Conservation (phyloP, 1,140 invertebrate species). For the Euura saliciscinereae region DNA sequence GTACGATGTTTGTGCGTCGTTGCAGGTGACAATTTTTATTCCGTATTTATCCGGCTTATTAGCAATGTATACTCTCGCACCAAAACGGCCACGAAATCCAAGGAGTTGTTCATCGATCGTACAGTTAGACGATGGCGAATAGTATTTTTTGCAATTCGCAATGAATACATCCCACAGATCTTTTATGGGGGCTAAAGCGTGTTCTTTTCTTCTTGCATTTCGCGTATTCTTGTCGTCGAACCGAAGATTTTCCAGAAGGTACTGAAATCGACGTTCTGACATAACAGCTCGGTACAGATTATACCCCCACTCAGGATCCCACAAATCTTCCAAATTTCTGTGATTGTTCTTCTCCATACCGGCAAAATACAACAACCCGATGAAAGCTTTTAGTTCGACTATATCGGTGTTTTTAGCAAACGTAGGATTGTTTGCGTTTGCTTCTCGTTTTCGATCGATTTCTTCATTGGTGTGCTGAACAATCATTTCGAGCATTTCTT, state of each 20-base stretch:
- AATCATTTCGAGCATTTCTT: conserved; percentile 56
- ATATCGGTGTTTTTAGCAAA: conserved; percentile 8
- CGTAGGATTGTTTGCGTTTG: not conserved
- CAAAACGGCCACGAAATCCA: conserved; percentile 49
- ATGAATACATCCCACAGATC: conserved; percentile 46
- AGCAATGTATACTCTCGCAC: conserved; percentile 52
- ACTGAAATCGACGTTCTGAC: conserved; percentile 14
- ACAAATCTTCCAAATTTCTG: conserved; percentile 4
- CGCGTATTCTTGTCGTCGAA: conserved; percentile 38
- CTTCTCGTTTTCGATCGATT: conserved; percentile 27
- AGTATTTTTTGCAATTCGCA: conserved; percentile 42
- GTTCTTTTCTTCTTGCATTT: conserved; percentile 32
- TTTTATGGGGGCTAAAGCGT: conserved; percentile 45
- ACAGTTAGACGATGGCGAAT: conserved; percentile 33
- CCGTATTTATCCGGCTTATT: conserved; percentile 44
- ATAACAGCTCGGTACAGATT: not conserved
- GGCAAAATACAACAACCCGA: conserved; percentile 21
- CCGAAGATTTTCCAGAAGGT: conserved; percentile 17
- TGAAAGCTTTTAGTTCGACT: conserved; percentile 21
- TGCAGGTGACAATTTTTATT: conserved; percentile 44
- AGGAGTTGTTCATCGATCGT: conserved; percentile 53
- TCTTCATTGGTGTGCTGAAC: conserved; percentile 56
- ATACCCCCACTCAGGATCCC: not conserved
- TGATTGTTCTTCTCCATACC: conserved; percentile 17
- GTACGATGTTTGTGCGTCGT: conserved; percentile 33